Percentiles rank a stretch among this genome's conserved stretches.
Evolutionary conservation across 1,140 invertebrate genomes (phyloP).

Genomic region (Chrysoperla carnea): DNA sequence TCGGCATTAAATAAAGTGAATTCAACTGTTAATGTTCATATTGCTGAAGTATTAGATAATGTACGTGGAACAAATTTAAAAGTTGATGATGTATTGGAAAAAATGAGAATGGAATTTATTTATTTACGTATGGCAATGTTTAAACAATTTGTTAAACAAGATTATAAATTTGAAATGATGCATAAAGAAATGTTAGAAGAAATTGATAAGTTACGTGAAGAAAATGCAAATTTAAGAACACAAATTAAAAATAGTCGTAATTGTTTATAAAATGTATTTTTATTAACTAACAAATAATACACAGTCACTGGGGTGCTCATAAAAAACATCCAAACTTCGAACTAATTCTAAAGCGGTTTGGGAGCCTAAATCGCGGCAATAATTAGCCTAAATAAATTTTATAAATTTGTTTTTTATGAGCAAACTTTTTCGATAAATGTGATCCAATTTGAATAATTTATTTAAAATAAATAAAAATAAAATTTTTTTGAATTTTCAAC

Average conservation of each 20-base stretch:
- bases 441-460: no score
- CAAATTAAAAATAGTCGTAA: neutral
- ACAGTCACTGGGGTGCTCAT: no score
- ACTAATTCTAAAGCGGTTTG: no score
- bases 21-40: neutral
- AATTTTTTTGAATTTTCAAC: no score
- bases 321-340: no score
- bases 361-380: no score
- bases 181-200: neutral
- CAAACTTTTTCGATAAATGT: no score
- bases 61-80: neutral
- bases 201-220: neutral
- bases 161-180: neutral
- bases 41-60: neutral
- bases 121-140: neutral
- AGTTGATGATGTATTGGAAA: neutral
- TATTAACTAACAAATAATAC: no score
- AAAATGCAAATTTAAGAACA: neutral
- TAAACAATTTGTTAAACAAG: conserved; percentile 2
- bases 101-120: neutral
- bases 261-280: neutral
- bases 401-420: no score
- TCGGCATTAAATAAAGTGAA: neutral
- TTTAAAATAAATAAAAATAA: no score
- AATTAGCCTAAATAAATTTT: no score